These are phyloP conservation scores for Drosophila ogumai DNA, from an alignment of 1,140 invertebrate species.

Conservation along the genomic window DNA sequence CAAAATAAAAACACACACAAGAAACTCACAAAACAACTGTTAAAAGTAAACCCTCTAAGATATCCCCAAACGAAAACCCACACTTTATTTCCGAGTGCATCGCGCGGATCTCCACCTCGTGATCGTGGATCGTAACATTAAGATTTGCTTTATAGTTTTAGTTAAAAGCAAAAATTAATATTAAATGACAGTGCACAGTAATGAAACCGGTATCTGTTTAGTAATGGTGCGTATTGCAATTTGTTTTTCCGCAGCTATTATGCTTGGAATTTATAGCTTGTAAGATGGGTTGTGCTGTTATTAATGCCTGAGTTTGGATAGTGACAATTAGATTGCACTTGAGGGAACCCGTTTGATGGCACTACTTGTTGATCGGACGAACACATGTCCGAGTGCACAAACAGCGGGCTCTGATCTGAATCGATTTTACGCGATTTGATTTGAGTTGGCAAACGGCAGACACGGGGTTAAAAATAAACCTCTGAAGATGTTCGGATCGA, in stretches of 20 bases:
- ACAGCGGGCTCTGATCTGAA: slow-evolving; percentile 10
- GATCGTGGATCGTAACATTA: slow-evolving; percentile 40
- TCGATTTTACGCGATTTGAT: slow-evolving; percentile 2
- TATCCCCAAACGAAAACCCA: background rate
- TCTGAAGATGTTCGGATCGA: slow-evolving; percentile 18
- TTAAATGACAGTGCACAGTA: slow-evolving; percentile 85
- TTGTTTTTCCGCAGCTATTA: slow-evolving; percentile 6
- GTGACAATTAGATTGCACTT: slow-evolving; percentile 26
- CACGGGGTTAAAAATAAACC: slow-evolving; percentile 65
- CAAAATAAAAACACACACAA: slow-evolving; percentile 1
- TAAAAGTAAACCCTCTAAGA: background rate
- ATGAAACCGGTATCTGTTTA: slow-evolving; percentile 85
- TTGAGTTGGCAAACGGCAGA: slow-evolving; percentile 22
- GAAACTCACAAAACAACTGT: background rate
- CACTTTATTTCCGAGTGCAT: slow-evolving; percentile 16
- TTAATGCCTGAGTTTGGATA: slow-evolving; percentile 22
- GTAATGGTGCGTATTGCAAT: slow-evolving; percentile 81
- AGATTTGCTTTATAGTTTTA: slow-evolving; percentile 68
- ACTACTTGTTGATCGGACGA: slow-evolving; percentile 34
- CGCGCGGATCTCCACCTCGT: slow-evolving; percentile 7
- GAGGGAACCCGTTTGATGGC: slow-evolving; percentile 26
- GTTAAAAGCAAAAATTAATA: slow-evolving; percentile 68
- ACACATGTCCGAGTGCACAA: slow-evolving; percentile 15
- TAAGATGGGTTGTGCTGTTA: slow-evolving; percentile 15
- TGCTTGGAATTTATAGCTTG: slow-evolving; percentile 8